phyloP scores from a whole-genome alignment of 2,888 invertebrate genomes.

The Congeria kusceri region DNA sequence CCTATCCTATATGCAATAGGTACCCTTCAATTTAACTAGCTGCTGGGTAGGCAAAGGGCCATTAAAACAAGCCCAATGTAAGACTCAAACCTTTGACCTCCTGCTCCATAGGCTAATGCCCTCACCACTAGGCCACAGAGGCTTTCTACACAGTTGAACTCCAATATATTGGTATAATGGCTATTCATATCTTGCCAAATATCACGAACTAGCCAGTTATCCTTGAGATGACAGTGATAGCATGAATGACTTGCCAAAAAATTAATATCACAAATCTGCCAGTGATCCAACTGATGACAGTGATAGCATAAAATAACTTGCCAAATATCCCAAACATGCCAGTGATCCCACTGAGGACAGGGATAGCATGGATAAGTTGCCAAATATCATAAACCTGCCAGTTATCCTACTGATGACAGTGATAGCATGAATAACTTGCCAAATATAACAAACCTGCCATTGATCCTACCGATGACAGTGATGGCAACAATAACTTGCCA shows the following conservation, averaged over 20 bases:
- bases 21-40: too few relatives aligned
- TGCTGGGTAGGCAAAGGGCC: too few relatives aligned
- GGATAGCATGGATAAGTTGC: slow-evolving; percentile 83
- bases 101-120: too few relatives aligned
- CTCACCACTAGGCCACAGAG: too few relatives aligned
- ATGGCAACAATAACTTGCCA: slow-evolving; percentile 73
- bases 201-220: slow-evolving; percentile 76
- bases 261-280: too few relatives aligned
- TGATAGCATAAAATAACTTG: too few relatives aligned
- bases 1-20: too few relatives aligned
- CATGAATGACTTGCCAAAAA: slow-evolving; percentile 69
- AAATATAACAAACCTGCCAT: slow-evolving; percentile 80
- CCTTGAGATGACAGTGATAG: slow-evolving; percentile 84
- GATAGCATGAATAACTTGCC: slow-evolving; percentile 82
- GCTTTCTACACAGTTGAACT: too few relatives aligned
- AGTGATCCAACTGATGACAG: slow-evolving; percentile 68
- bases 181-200: slow-evolving; percentile 82
- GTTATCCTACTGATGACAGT: slow-evolving; percentile 83
- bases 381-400: slow-evolving; percentile 76
- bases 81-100: too few relatives aligned
- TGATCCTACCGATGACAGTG: slow-evolving; percentile 79
- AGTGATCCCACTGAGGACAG: slow-evolving; percentile 81
- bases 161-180: too few relatives aligned
- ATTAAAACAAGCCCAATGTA: too few relatives aligned
- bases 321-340: slow-evolving; percentile 77